Evolutionary conservation across 2,888 invertebrate genomes (phyloP).

Genomic region (Ormyrus labotus): DNA sequence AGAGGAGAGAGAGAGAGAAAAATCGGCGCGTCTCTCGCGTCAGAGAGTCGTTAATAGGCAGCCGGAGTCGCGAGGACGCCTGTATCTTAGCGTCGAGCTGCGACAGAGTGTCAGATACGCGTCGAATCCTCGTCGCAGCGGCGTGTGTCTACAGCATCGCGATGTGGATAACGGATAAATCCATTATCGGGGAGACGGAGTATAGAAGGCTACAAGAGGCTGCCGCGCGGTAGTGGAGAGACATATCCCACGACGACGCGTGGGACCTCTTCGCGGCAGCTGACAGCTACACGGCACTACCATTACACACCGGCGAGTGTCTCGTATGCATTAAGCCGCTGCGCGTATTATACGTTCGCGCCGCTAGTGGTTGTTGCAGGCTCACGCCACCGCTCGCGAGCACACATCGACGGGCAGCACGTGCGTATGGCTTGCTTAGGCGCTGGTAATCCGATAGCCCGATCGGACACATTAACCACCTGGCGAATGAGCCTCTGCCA

Average conservation of each 20-base stretch:
- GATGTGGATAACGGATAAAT: constrained; percentile 59
- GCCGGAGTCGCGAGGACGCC: neutral
- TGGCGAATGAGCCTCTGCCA: constrained; percentile 42
- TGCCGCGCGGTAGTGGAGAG: neutral
- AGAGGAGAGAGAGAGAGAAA: neutral
- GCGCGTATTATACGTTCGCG: constrained; percentile 7
- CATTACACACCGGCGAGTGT: constrained; percentile 59
- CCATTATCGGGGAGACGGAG: constrained; percentile 59
- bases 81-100: neutral
- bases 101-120: neutral
- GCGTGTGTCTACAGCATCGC: constrained; percentile 16
- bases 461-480: constrained; percentile 51
- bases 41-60: neutral
- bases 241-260: constrained; percentile 51
- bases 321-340: constrained; percentile 52
- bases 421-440: constrained; percentile 8
- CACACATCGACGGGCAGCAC: neutral
- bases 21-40: neutral
- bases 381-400: neutral
- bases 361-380: no score
- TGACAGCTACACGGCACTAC: constrained; percentile 63
- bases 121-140: no score
- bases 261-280: constrained; percentile 45
- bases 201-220: neutral
- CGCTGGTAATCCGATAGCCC: constrained; percentile 55